Evolutionary conservation across 1,140 invertebrate genomes (phyloP), one percentile per base, ranked within the genome.

Genomic region (Laodelphax striatellus): DNA sequence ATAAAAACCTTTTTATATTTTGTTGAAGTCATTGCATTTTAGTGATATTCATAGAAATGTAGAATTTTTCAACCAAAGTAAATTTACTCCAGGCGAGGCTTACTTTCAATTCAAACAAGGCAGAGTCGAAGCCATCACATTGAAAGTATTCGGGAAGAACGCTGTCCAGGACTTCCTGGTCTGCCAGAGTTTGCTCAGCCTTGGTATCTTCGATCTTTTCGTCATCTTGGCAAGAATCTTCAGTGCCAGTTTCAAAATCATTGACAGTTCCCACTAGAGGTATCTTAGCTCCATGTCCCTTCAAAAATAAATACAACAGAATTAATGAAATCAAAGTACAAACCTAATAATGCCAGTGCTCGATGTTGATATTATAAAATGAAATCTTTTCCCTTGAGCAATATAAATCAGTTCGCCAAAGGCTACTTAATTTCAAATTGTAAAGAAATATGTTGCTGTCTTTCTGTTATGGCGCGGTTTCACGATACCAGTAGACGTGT

Each of bases 41-140:
- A 28, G 2, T 4, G 6, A 2, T 6, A 28, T 28, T 28, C 6
- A 4, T 28, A 28, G 24, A 28, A 6, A 2, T 6, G 24, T 2
- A 4, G 24, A 28, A 4, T 28, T 28, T 28, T 28, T 28, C 2
- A 4, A 4, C 24, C 24, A 6, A 28, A 28, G 6, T 28, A 28
- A 28, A 62, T 10, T 14, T 28, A 58, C n/a, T n/a, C 13, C 38
- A 34, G n/a, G 16, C 16, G 22, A 58, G 24, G 43, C 61, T 43
- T 63, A 68, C 67, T 52, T 68, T 62, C 21, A 69, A 50, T 63
- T 68, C 68, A 63, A 64, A 67, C 52, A 60, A 28, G 21, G 50
- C 38, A n/a, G 64, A 34, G 59, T 68, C 64, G 62, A 69, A 69
- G 11, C 52, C 54, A 31, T 58, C 58, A 55, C 19, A 46, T 38